Percentiles rank a stretch among this genome's conserved stretches.
Evolutionary conservation across 1,140 invertebrate genomes (phyloP).

Genomic region (Samia ricini): DNA sequence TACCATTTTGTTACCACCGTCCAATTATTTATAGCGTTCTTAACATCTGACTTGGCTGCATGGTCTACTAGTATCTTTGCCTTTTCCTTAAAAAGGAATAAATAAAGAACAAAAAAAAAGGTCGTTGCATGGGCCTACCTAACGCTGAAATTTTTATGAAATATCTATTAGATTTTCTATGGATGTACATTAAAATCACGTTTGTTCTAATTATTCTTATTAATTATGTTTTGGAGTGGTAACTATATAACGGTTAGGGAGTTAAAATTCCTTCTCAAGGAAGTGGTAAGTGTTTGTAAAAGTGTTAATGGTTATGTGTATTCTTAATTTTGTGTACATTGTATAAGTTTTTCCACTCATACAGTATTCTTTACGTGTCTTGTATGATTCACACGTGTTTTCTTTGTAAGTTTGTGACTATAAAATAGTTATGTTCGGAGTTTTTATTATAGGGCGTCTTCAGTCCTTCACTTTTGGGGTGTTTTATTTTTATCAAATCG

Average conservation of each 20-base stretch:
- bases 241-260: constrained; percentile 63
- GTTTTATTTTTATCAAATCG: neutral
- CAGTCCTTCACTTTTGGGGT: neutral
- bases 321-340: constrained; percentile 1
- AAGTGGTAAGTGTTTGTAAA: constrained; percentile 67
- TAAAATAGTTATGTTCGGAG: neutral
- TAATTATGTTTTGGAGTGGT: constrained; percentile 72
- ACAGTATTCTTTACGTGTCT: constrained; percentile 2
- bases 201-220: constrained; percentile 62
- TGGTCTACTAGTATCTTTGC: no score
- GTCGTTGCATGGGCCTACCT: constrained; percentile 58
- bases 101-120: no score
- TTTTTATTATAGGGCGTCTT: neutral
- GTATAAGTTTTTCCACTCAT: neutral
- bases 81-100: no score
- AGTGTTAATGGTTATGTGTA: constrained; percentile 66
- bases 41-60: no score
- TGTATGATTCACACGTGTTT: neutral
- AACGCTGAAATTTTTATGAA: constrained; percentile 49
- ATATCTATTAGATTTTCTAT: constrained; percentile 58
- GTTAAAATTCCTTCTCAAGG: constrained; percentile 65
- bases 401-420: neutral
- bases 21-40: no score
- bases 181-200: constrained; percentile 63
- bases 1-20: no score